Conservation (phyloP, 2,797 vertebrate genomes). For the Cryptoblepharus egeriae region DNA sequence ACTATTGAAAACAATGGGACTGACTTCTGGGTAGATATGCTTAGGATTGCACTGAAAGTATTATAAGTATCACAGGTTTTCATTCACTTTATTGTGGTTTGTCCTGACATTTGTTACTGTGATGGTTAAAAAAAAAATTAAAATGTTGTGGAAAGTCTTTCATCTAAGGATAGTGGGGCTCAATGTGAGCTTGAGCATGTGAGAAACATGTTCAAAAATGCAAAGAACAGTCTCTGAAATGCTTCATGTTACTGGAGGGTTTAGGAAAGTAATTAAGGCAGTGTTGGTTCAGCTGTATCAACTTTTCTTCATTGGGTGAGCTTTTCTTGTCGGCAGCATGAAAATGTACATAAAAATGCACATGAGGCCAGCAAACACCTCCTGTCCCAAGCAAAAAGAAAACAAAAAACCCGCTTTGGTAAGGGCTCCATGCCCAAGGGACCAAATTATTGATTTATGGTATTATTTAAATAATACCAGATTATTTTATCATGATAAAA, state of each 20-base stretch:
- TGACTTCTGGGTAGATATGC: too few relatives aligned
- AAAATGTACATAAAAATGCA: conserved; percentile 12
- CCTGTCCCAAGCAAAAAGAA: background rate
- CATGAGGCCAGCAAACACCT: background rate
- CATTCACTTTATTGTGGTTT: conserved; percentile 48
- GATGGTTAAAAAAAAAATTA: conserved; percentile 47
- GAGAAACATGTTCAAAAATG: conserved; percentile 3
- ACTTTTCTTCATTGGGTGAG: conserved; percentile 2
- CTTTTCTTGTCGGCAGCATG: background rate
- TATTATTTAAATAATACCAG: too few relatives aligned
- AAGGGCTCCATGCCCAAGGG: background rate
- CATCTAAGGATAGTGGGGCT: conserved; percentile 33
- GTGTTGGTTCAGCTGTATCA: background rate
- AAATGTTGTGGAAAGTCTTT: conserved; percentile 53
- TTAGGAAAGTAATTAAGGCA: background rate
- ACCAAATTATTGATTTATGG: too few relatives aligned
- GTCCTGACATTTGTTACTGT: conserved; percentile 41
- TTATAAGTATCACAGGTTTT: conserved; percentile 40
- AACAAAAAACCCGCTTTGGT: too few relatives aligned
- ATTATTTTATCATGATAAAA: background rate
- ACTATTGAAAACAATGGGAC: too few relatives aligned
- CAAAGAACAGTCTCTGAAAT: background rate
- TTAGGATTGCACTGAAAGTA: too few relatives aligned
- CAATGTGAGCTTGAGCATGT: background rate
- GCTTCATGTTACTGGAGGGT: background rate